Base-by-base conservation (phyloP, 2,888 invertebrate genomes). In the Hetaerina titia region DNA sequence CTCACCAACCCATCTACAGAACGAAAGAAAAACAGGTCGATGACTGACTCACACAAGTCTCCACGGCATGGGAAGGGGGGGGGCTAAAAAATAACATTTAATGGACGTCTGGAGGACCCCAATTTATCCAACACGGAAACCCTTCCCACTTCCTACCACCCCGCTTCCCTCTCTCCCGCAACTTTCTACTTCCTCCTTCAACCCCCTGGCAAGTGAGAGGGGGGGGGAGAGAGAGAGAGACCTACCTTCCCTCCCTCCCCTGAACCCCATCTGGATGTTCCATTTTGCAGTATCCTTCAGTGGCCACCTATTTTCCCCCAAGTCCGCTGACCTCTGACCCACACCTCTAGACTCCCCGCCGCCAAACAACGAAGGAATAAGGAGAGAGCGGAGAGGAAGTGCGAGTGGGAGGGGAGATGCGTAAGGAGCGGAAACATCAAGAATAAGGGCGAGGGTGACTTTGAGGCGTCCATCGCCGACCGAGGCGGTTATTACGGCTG, bases 11-110 rank as follows among this genome's bases (percentile, higher is more conserved):
- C 13, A 22, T 81, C 13, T 9, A 31, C 25, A 81, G 25, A 31
- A 81, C 81, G 81, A 15, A 81, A 81, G 81, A 81, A 81, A 81
- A 81, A 81, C 81, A 81, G 81, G 81, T 81, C 81, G 81, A 81
- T 81, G 81, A 31, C 31, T 81, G 81, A 81, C 25, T 81, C 81
- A 81, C 81, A 81, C 31, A 81, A 81, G 81, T 81, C 81, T 31
- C 81, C 81, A 81, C 25, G 81, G 13, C 25, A 13, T 13, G 11
- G 81, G 31, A 22, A n/a, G 22, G 31, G 81, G 31, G 81, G 13
- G 15, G 31, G 81, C 0, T 13, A 15, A 81, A 81, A 81, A 81
- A 74, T 25, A 15, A 22, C 31, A 31, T 60, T 31, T 31, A 81
- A 81, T 22, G 81, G 81, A 31, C n/a, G 81, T 31, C 81, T 81